Evolutionary conservation across 2,888 invertebrate species (phyloP), one percentile per base, ranked within the genome.

Genomic region (Drosophila prostipennis): DNA sequence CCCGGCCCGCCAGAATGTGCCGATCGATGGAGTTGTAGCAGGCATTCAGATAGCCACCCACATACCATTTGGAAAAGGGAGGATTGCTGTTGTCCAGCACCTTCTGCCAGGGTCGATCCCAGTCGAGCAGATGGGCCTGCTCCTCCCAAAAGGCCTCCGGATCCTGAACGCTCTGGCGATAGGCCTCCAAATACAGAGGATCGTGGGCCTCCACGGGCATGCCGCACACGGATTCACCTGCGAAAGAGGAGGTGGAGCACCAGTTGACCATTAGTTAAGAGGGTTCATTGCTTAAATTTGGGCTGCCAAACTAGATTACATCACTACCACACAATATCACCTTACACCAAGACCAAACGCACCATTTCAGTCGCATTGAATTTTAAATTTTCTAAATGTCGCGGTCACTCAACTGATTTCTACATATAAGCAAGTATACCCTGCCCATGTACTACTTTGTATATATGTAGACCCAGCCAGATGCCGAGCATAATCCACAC

Each of bases 21-120:
- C 98, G 94, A 91, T 98, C 98, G 10, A 98, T 93, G 0, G 98
- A 96, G 91, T 98, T 98, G 93, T 98, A 96, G 88, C 98, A 98
- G 0, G 98, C 97, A 84, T 98, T 98, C 90, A 98, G 91, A 91
- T 98, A 96, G 0, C 98, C 98, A 0, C 97, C 98, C 32, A 89
- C 87, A 91, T 93, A 98, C 98, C 98, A 98, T 94, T 96, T 96
- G 0, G 97, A 96, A 87, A 97, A 97, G 0, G 98, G 98, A 52
- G 95, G 94, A 80, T 96, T 95, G 19, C 94, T 94, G 89, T 97
- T 94, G 88, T 98, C 98, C 74, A 98, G 89, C 0, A 98, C 97
- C 89, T 93, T 94, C 42, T 95, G 93, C 97, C 97, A 98, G 0
- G 96, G 96, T 77, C 95, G 96, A 48, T 94, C 94, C 98, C 98